Base-by-base conservation (phyloP, 2,113 vertebrate genomes). In the Phylloscopus trochiloides region DNA sequence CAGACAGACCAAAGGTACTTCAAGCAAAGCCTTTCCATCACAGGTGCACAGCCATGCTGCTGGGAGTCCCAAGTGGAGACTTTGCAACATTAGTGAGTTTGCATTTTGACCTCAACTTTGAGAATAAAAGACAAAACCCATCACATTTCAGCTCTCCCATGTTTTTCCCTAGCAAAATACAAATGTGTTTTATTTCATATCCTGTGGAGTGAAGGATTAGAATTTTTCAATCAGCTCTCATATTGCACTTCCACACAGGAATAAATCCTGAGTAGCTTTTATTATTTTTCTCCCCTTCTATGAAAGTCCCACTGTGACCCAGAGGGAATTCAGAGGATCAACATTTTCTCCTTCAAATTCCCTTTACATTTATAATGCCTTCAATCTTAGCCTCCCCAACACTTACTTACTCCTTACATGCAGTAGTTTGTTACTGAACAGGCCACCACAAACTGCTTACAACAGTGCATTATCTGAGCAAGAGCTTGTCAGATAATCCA, bases 1-100 rank as follows among this genome's bases (percentile, higher is more conserved):
- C 95, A 91, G 86, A 96, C 94, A 86, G 79, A 96, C 73, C 66
- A 96, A 78, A 94, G 80, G 87, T 85, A 96, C 84, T 96, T 72
- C 58, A 96, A 96, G 95, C 96, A 95, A 96, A 93, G 92, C 96
- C 74, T 90, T 96, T 94, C 90, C 94, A 90, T 76, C 90, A 93
- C 95, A 83, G 55, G 90, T 90, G 96, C 96, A 96, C 82, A 95
- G 96, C 94, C 96, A 94, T 84, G 93, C 96, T 97, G 82, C 90
- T 95, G 68, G 85, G 86, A 92, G 52, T 86, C 94, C 90, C 83
- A 86, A 83, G 79, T 86, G 82, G 92, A 95, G 88, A 97, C 90
- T 83, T 92, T 74, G 68, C 75, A 94, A 88, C 48, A 34, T 65
- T 17, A 67, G 7, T 29, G 43, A 94, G 63, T 77, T 84, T 88